Evolutionary conservation across 1,140 invertebrate genomes (phyloP), one percentile per base, ranked within the genome.

Genomic region (Ceratina japonica): DNA sequence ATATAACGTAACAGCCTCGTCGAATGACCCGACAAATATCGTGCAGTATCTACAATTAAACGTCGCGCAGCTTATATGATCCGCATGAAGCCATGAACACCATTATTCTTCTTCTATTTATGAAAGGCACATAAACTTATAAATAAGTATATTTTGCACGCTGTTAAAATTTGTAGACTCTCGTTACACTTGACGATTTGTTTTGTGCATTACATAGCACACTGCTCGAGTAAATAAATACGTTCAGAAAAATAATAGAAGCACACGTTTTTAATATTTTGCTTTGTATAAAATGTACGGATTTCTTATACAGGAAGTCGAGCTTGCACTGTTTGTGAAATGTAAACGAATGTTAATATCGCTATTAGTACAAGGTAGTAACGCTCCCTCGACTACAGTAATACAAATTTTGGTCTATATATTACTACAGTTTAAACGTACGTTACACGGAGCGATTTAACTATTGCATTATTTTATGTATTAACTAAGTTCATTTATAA

Each of bases 51-150:
- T 72, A 78, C 65, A 72, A 61, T 58, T 72, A 18, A 66, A 68
- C 44, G 22, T 68, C 61, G 70, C 37, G 44, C 54, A 66, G 7
- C 65, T 16, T 18, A 64, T 44, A 12, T 59, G 49, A 68, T 82
- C 62, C 75, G 62, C 66, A 27, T 78, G 24, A 75, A 15, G 27
- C 51, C 81, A 78, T 80, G 77, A 88, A 80, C 80, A 87, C 80
- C 63, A 84, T 84, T 69, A 74, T 85, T 86, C 74, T 78, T 66
- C 63, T 82, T n/a, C 37, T 44, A 7, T 44, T 44, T 44, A 72
- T 27, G 81, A 81, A 90, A 90, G 89, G 88, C 88, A 90, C 87
- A 69, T 84, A 75, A 81, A 80, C 56, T 82, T 86, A 75, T 85
- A 81, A 75, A 72, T 80, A 84, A 78, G 84, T 59, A 82, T 31